These are phyloP conservation scores for Morpho deidamia DNA, from an alignment of 2,888 invertebrate species.

Conservation along the genomic window DNA sequence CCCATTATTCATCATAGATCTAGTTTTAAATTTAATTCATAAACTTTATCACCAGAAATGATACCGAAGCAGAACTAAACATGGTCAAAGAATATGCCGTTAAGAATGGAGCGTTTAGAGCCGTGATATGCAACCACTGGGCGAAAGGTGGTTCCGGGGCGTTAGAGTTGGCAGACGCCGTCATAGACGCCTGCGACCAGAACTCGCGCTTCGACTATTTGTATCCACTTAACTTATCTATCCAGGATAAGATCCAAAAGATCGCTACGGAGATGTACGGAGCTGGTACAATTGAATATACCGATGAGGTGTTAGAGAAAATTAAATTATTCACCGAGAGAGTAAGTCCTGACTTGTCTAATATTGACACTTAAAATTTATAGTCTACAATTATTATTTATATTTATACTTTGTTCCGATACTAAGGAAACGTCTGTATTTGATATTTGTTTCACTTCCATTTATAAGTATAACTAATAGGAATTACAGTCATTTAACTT, in stretches of 20 bases:
- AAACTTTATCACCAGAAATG: conserved; percentile 81
- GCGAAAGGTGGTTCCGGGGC: conserved; percentile 94
- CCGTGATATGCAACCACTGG: conserved; percentile 95
- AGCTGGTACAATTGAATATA: conserved; percentile 90
- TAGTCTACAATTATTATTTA: too few species aligned
- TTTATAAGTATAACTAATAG: too few species aligned
- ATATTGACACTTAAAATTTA: too few species aligned
- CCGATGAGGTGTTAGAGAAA: conserved; percentile 83
- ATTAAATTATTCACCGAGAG: conserved; percentile 85
- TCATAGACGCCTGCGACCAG: conserved; percentile 86
- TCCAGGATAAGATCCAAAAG: conserved; percentile 91
- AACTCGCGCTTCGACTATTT: conserved; percentile 82
- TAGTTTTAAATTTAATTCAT: too few species aligned
- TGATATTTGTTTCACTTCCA: too few species aligned
- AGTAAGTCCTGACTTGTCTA: conserved; percentile 58
- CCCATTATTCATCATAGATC: too few species aligned
- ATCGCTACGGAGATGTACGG: conserved; percentile 98
- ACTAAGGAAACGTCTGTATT: too few species aligned
- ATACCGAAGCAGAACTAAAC: conserved; percentile 90
- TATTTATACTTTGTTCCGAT: too few species aligned
- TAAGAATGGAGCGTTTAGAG: conserved; percentile 90
- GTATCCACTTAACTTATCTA: conserved; percentile 83
- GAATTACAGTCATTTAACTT: too few species aligned
- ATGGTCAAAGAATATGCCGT: conserved; percentile 85
- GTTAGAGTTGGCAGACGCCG: conserved; percentile 89